A percentile compares a stretch with the other conserved stretches of the same genome.
These are phyloP conservation scores for Sturmia bella DNA, from an alignment of 2,888 invertebrate genomes.

Conservation along the genomic window DNA sequence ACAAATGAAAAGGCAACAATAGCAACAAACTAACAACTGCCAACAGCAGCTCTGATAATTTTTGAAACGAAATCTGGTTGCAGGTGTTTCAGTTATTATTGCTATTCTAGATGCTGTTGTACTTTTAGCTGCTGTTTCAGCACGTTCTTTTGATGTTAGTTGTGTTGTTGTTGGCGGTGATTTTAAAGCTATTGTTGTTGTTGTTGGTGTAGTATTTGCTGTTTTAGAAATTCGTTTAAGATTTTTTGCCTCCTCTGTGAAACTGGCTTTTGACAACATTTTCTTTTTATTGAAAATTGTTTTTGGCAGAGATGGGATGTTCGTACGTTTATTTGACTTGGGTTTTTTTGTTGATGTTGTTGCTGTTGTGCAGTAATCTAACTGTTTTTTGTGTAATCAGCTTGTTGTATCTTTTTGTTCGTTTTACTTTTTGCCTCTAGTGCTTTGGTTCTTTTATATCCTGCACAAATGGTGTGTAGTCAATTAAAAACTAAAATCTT, in stretches of 20 bases:
- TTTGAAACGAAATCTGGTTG: slow-evolving; percentile 36
- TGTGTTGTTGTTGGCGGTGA: slow-evolving; percentile 9
- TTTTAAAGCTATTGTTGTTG: slow-evolving; percentile 16
- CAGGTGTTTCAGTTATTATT: slow-evolving; percentile 11
- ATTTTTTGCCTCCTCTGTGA: slow-evolving; percentile 26
- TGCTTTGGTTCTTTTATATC: neutral
- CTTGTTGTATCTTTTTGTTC: neutral
- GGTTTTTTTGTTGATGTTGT: neutral
- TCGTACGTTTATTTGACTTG: slow-evolving; percentile 4
- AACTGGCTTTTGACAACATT: slow-evolving; percentile 62
- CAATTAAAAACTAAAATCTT: slow-evolving; percentile 29
- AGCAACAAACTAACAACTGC: slow-evolving; percentile 61
- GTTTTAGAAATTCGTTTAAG: slow-evolving; percentile 44
- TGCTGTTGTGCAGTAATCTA: slow-evolving; percentile 5
- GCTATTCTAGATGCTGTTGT: neutral
- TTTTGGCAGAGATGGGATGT: neutral
- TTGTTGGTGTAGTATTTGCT: neutral
- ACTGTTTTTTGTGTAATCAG: slow-evolving; percentile 47
- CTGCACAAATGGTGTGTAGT: neutral
- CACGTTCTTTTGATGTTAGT: neutral
- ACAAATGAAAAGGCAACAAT: slow-evolving; percentile 62
- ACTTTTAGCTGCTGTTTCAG: neutral
- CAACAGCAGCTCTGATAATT: slow-evolving; percentile 62
- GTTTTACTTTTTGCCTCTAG: neutral
- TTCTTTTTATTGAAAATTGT: slow-evolving; percentile 34